Percentiles rank a stretch among this genome's conserved stretches.
phyloP scores from a whole-genome alignment of 2,797 vertebrate genomes.

The Rhinogobio ventralis region DNA sequence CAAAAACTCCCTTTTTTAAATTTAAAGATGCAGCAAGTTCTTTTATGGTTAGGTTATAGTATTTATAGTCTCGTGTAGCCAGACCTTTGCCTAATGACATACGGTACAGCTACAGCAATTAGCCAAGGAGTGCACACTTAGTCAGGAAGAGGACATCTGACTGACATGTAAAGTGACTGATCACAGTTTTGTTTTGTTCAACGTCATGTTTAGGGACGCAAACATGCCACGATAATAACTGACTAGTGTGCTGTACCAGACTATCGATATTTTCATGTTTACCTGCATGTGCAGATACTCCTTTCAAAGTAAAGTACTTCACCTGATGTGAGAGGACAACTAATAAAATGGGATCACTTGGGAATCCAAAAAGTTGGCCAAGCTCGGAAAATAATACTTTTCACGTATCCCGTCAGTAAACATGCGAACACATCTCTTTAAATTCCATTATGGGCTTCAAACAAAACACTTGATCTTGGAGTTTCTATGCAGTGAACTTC shows the following conservation, averaged over 20 bases:
- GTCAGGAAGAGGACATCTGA: neutral
- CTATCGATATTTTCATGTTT: no score
- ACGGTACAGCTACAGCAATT: neutral
- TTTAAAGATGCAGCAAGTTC: neutral
- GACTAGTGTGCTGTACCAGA: no score
- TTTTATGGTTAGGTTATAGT: neutral
- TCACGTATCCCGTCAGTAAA: no score
- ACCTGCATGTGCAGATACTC: neutral
- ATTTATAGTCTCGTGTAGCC: neutral
- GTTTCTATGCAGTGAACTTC: neutral
- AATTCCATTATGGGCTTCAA: no score
- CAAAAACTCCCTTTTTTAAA: neutral
- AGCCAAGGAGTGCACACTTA: no score
- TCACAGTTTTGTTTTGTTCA: neutral
- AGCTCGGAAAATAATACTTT: neutral
- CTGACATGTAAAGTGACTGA: neutral
- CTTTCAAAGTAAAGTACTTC: neutral
- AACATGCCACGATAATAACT: neutral
- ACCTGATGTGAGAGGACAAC: neutral
- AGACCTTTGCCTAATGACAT: neutral
- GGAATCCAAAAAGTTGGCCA: neutral
- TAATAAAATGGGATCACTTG: neutral
- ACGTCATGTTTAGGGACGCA: neutral
- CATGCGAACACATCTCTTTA: no score
- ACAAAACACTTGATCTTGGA: neutral